phyloP scores from a whole-genome alignment of 1,140 invertebrate species.

The Adoxophyes honmai region DNA sequence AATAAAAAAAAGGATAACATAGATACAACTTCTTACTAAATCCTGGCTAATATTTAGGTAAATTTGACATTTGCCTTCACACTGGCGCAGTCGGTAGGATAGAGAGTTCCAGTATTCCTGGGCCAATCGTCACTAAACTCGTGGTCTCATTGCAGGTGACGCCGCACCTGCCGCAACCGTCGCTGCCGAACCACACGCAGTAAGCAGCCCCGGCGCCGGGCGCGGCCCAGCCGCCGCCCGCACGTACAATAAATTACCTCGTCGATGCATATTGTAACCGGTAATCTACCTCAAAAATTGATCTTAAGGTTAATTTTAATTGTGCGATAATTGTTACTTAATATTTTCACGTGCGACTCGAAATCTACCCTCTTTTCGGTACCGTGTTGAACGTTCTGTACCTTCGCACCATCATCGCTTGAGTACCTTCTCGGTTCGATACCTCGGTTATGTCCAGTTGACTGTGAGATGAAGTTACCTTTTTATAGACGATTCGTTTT shows the following conservation, averaged over 20 bases:
- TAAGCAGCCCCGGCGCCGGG: constrained; percentile 51
- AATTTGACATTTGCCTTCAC: no score
- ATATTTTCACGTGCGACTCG: constrained; percentile 61
- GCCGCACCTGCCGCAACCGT: constrained; percentile 79
- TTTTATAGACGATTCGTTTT: constrained; percentile 60
- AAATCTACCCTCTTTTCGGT: constrained; percentile 41
- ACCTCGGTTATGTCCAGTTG: constrained; percentile 41
- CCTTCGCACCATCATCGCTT: constrained; percentile 49
- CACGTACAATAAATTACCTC: constrained; percentile 68
- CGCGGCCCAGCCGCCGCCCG: not conserved
- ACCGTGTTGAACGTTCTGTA: constrained; percentile 58
- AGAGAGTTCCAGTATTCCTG: no score
- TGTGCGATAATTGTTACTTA: constrained; percentile 73
- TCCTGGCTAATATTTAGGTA: no score
- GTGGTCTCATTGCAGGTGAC: constrained; percentile 78
- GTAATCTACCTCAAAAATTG: constrained; percentile 72
- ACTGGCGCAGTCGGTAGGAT: no score
- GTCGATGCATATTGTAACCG: constrained; percentile 67
- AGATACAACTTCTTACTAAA: no score
- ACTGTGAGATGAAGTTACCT: constrained; percentile 69
- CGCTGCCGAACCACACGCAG: constrained; percentile 79
- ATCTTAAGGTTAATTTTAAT: constrained; percentile 71
- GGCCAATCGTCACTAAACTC: no score
- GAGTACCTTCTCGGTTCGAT: constrained; percentile 50
- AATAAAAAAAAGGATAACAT: no score